Base-by-base conservation (phyloP, 1,140 invertebrate genomes). In the Parapsyche elsis region DNA sequence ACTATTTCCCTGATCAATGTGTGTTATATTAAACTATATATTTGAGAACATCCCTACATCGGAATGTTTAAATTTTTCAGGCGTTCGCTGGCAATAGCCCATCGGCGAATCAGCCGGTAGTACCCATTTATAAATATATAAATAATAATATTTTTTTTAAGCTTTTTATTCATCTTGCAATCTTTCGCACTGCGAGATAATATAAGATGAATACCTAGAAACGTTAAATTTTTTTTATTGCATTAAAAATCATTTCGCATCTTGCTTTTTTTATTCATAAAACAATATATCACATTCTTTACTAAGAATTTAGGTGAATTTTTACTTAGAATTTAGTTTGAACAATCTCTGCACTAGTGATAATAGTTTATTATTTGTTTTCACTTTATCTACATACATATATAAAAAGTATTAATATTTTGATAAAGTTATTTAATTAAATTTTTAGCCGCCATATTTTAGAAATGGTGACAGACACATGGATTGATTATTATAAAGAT, bases 1-100 rank as follows among this genome's bases (percentile, higher is more conserved):
- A 38, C 30, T 7, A 38, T 38, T 38, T 38, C 30, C n/a, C 30
- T 38, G 30, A 38, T 38, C 30, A 38, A 38, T 38, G 7, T 38
- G 30, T 38, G 1, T 38, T 1, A 38, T n/a, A n/a, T n/a, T n/a
- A n/a, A n/a, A n/a, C n/a, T n/a, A n/a, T 38, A 38, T 12, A 67
- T 67, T 1, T 26, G 64, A 53, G 24, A 67, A 23, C 64, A 67
- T 67, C 24, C 64, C 24, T 81, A 76, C 77, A 81, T 76, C 64
- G 80, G 64, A 83, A 83, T 81, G 75, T 83, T 83, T 83, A 23
- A 77, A 70, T 87, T 88, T 91, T 92, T 90, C 91, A 92, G 91
- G 90, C 90, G 87, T 91, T 89, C 88, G 90, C 88, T 90, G 90
- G 91, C 89, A 92, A 91, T 91, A 92, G 91, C 89, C 91, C 92